phyloP scores from a whole-genome alignment of 2,113 vertebrate species.

The Eulacestoma nigropectus region DNA sequence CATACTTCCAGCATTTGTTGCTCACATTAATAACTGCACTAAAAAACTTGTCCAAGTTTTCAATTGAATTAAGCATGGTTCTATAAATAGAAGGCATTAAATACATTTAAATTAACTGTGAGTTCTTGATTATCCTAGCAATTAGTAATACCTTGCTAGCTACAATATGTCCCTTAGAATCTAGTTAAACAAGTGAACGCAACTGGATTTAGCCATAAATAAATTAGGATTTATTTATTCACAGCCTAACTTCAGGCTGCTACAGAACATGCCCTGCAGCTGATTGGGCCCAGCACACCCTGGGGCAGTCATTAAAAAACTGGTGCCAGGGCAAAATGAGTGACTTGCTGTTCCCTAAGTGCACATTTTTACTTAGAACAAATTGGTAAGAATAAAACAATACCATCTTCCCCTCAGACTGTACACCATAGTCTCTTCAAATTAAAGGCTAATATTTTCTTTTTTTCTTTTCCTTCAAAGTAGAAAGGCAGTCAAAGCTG shows the following conservation, averaged over 20 bases:
- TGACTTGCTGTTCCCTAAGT: not conserved
- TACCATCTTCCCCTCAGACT: not conserved
- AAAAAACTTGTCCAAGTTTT: not conserved
- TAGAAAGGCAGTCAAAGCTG: not conserved
- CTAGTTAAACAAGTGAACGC: not conserved
- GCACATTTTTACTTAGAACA: not conserved
- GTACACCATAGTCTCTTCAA: not conserved
- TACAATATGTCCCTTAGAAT: not conserved
- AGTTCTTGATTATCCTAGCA: constrained; percentile 1
- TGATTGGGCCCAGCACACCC: not conserved
- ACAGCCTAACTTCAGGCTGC: not conserved
- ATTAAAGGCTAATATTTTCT: not conserved
- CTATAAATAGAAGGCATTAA: constrained; percentile 13
- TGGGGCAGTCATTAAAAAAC: not conserved
- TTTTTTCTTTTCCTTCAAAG: not conserved
- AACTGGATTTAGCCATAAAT: constrained; percentile 4
- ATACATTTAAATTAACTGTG: constrained; percentile 1
- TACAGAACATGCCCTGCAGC: not conserved
- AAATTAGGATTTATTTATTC: constrained; percentile 19
- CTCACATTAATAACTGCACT: not conserved
- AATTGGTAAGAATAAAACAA: not conserved
- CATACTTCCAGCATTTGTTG: not conserved
- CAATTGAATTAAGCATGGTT: not conserved
- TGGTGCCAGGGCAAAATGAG: not conserved
- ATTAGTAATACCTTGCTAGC: not conserved